Evolutionary conservation across 2,797 vertebrate species (phyloP).

Genomic region (Mormyrops attenuatus): DNA sequence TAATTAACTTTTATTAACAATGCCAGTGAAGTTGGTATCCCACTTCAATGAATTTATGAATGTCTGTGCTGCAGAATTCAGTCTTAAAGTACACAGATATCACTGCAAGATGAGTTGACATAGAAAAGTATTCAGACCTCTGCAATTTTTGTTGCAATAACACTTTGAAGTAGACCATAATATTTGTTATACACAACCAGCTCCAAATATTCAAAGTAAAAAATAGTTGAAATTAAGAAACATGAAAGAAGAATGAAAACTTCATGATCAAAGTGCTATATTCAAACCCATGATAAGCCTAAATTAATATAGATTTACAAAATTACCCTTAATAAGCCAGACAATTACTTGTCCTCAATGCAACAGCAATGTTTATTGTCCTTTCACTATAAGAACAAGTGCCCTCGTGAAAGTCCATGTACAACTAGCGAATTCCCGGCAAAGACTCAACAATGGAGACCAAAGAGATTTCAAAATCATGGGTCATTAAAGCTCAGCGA

Average conservation of each 20-base stretch:
- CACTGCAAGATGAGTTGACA: background rate
- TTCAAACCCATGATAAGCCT: background rate
- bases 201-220: constrained; percentile 2
- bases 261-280: constrained; percentile 2
- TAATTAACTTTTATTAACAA: background rate
- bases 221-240: background rate
- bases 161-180: constrained; percentile 3
- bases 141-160: background rate
- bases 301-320: constrained; percentile 8
- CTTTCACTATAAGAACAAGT: background rate
- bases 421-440: background rate
- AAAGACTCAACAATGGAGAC: constrained; percentile 1
- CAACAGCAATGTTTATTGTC: background rate
- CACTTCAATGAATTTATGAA: background rate
- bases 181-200: constrained; percentile 2
- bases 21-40: background rate
- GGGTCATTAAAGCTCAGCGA: background rate
- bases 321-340: constrained; percentile 9
- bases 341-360: constrained; percentile 7
- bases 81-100: background rate
- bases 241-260: background rate
- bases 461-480: background rate
- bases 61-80: background rate
- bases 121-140: background rate
- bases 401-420: background rate